These are phyloP conservation scores for Drosophila guanche DNA, from an alignment of 1,140 invertebrate species.

Conservation along the genomic window DNA sequence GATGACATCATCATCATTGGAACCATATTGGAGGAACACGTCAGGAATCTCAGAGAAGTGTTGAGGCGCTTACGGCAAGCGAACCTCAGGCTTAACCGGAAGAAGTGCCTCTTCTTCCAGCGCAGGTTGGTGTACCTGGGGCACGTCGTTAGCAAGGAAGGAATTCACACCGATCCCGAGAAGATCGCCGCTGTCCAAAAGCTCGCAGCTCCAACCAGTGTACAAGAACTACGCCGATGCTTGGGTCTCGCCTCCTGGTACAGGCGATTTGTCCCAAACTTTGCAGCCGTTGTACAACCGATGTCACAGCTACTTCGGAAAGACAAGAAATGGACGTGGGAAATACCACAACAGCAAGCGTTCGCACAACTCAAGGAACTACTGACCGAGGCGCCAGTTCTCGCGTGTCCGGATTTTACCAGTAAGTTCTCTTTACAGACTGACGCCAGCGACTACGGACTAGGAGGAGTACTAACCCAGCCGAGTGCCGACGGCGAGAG, in stretches of 20 bases:
- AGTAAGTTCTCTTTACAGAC: background rate
- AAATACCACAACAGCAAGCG: background rate
- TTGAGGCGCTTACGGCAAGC: background rate
- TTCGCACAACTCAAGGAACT: background rate
- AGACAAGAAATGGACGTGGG: background rate
- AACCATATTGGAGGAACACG: background rate
- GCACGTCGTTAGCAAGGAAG: background rate
- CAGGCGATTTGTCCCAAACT: constrained; percentile 24
- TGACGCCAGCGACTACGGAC: background rate
- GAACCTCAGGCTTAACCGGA: background rate
- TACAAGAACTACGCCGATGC: constrained; percentile 15
- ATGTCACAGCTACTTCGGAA: background rate
- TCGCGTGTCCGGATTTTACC: background rate
- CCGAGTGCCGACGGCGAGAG: background rate
- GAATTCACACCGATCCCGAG: constrained; percentile 26
- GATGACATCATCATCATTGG: constrained; percentile 26
- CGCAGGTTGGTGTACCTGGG: background rate
- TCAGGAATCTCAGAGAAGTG: background rate
- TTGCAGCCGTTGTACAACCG: constrained; percentile 13
- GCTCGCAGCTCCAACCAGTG: background rate
- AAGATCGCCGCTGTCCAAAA: constrained; percentile 8
- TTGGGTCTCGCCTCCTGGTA: constrained; percentile 29
- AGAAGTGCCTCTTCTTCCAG: constrained; percentile 1
- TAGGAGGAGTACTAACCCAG: background rate
- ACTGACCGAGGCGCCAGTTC: background rate